Conservation (phyloP, 2,888 invertebrate genomes). For the Anoplius nigerrimus region DNA sequence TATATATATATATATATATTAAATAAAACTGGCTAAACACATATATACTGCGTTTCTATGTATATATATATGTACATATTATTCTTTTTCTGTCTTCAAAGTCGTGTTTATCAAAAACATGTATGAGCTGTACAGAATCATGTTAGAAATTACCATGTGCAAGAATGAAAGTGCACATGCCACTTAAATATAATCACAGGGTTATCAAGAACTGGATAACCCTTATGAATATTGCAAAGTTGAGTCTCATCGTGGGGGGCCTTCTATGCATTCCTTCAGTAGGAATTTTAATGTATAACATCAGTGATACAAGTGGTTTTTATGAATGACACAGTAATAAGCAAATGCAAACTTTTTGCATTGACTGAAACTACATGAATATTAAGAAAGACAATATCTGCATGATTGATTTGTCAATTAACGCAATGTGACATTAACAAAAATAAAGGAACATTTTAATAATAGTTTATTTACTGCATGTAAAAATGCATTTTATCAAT, state of each 20-base stretch:
- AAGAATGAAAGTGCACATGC: slow-evolving; percentile 21
- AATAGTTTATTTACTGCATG: not conserved
- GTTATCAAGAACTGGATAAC: slow-evolving; percentile 63
- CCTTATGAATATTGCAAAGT: slow-evolving; percentile 47
- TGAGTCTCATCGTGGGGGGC: slow-evolving; percentile 54
- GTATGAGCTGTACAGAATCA: slow-evolving; percentile 37
- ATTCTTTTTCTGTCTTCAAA: not conserved
- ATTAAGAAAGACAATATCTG: no score
- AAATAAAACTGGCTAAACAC: not conserved
- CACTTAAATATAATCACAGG: slow-evolving; percentile 45
- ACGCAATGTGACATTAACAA: not conserved
- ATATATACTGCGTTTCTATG: not conserved
- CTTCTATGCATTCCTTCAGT: slow-evolving; percentile 31
- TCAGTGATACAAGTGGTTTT: no score
- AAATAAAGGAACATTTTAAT: not conserved
- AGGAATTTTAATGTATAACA: slow-evolving; percentile 13
- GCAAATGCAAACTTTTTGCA: not conserved
- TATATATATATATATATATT: no score
- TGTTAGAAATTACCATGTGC: slow-evolving; percentile 22
- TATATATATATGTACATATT: not conserved
- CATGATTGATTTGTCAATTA: not conserved
- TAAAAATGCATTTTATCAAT: no score
- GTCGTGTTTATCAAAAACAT: slow-evolving; percentile 11
- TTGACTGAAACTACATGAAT: no score
- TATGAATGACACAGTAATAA: no score